Evolutionary conservation across 2,797 vertebrate genomes (phyloP), one percentile per base, ranked within the genome.

Genomic region (Cheracebus regulus): DNA sequence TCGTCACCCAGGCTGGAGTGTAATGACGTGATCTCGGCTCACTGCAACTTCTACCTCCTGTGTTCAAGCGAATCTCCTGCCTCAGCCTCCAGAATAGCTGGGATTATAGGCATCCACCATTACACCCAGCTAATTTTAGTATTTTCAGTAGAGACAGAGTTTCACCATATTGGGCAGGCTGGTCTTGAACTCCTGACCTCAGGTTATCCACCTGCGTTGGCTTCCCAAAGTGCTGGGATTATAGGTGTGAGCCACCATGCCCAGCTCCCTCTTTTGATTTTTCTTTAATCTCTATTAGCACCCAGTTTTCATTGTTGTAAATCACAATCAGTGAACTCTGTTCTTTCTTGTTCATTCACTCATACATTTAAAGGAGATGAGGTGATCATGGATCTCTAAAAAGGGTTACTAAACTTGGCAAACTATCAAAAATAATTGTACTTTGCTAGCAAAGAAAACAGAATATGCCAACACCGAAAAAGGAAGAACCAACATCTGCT

Each of bases 371-470:
- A 85, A 89, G 46, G 70, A 88, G 39, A 89, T 78, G 19, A 95
- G 26, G n/a, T 83, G 36, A 90, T 61, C 24, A 52, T 75, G n/a
- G 22, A 86, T 87, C 48, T 97, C 73, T 94, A 91, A 81, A 52
- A 75, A 30, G 14, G 9, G 26, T 90, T 87, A 89, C 36, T 97
- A 2, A 97, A 87, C 30, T 30, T 87, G 61, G 87, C 26, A 94
- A 91, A 81, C 33, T 83, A 30, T 85, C 22, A 95, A 91, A 89
- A 79, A 70, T 67, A 96, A 89, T 17, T 91, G 7, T 48, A 90
- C 24, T 93, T 94, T 72, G 50, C 67, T 89, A 82, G 46, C 57
- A 70, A 94, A 95, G 55, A 97, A 81, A 67, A 93, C 5, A 95
- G 82, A 57, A 89, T 20, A 84, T 20, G 57, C 41, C 93, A 96